Conservation (phyloP, 64 coral and sea anemone genomes). For the Exaiptasia diaphana region DNA sequence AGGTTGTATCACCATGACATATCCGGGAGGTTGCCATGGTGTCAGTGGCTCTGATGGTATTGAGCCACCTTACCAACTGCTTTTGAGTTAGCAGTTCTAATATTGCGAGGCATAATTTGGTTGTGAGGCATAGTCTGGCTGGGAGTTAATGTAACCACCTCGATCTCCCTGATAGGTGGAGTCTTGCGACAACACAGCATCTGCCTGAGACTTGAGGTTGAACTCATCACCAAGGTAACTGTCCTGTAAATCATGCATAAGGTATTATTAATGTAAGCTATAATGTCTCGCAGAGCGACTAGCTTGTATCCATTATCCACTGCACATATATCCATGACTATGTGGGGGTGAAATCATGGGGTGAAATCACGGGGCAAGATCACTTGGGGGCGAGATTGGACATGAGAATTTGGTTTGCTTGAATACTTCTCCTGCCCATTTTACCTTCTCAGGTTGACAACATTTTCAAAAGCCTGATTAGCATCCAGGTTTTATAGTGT, state of each 20-base stretch:
- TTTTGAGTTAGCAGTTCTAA: slow-evolving; percentile 32
- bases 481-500: no score
- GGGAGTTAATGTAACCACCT: slow-evolving; percentile 96
- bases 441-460: no score
- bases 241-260: slow-evolving; percentile 58
- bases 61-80: slow-evolving; percentile 38
- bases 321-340: no score
- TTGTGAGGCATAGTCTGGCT: slow-evolving; percentile 95
- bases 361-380: no score
- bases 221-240: slow-evolving; percentile 99
- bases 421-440: no score
- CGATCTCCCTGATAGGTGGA: slow-evolving; percentile 98
- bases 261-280: no score
- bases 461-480: no score
- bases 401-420: no score
- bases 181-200: slow-evolving; percentile 94
- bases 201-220: slow-evolving; percentile 98
- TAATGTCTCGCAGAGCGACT: not conserved
- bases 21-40: slow-evolving; percentile 15
- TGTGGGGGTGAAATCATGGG: no score
- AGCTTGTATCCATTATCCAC: no score
- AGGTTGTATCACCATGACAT: not conserved
- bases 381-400: no score
- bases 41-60: slow-evolving; percentile 22
- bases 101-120: slow-evolving; percentile 99